Conservation (phyloP, 2,113 vertebrate species). For the Salvelinus alpinus region DNA sequence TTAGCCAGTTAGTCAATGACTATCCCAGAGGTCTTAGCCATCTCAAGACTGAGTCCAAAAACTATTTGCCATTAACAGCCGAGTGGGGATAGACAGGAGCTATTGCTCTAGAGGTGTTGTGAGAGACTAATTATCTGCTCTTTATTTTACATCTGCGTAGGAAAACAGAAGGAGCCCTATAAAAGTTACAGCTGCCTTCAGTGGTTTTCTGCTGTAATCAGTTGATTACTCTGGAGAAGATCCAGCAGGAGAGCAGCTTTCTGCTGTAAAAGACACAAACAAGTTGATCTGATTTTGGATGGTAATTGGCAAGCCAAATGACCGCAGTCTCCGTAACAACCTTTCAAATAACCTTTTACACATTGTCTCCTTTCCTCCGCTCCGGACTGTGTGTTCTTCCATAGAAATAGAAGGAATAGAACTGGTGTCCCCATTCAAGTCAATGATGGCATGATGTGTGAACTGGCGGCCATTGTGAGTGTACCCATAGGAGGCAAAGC, state of each 20-base stretch:
- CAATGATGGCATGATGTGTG: too few relatives aligned
- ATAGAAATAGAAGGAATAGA: too few relatives aligned
- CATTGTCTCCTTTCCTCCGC: too few relatives aligned
- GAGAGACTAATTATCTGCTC: not conserved
- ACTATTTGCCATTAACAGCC: conserved; percentile 1
- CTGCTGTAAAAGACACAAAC: conserved; percentile 6
- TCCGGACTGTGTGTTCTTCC: too few relatives aligned
- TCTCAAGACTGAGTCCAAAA: not conserved
- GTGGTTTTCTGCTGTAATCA: conserved; percentile 10
- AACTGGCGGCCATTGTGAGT: too few relatives aligned
- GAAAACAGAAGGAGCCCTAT: conserved; percentile 5
- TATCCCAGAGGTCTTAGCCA: not conserved
- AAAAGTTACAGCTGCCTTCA: conserved; percentile 16
- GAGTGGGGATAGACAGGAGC: not conserved
- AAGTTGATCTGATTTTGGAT: not conserved
- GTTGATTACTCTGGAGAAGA: conserved; percentile 18
- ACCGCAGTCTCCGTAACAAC: too few relatives aligned
- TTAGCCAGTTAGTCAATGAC: not conserved
- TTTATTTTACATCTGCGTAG: not conserved
- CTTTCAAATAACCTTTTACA: too few relatives aligned
- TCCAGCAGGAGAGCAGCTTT: conserved; percentile 24
- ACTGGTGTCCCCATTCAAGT: too few relatives aligned
- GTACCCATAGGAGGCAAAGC: too few relatives aligned
- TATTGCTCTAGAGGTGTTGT: not conserved
- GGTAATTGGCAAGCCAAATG: not conserved